These are phyloP conservation scores for Acleris emargana DNA, from an alignment of 2,888 invertebrate genomes.

Conservation along the genomic window DNA sequence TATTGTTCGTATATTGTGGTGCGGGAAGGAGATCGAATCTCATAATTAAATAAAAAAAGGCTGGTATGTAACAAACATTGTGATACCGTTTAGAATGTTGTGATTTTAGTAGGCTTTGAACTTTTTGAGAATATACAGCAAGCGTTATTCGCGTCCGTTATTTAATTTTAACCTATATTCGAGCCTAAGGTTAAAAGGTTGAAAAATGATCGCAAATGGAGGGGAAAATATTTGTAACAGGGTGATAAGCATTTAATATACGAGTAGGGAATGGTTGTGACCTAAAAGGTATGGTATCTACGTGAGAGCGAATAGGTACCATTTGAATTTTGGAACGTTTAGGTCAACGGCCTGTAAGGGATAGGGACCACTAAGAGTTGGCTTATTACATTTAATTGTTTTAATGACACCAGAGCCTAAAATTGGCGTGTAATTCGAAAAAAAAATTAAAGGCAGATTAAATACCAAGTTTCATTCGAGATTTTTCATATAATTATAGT, in stretches of 20 bases:
- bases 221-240: conserved; percentile 5
- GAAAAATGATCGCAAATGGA: background rate
- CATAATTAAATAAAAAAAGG: conserved; percentile 27
- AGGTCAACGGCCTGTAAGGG: background rate
- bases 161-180: conserved; percentile 13
- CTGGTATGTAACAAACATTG: conserved; percentile 29
- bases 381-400: conserved; percentile 1
- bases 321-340: background rate
- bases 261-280: conserved; percentile 28
- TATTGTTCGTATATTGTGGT: conserved; percentile 29
- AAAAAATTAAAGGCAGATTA: conserved; percentile 11
- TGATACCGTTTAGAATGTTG: conserved; percentile 34
- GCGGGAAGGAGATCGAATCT: conserved; percentile 33
- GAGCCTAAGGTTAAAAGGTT: conserved; percentile 17
- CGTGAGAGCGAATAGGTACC: background rate
- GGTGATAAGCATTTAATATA: conserved; percentile 35
- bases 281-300: conserved; percentile 6
- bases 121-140: conserved; percentile 28
- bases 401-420: too few relatives aligned
- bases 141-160: conserved; percentile 31
- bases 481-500: conserved; percentile 3
- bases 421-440: too few relatives aligned
- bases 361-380: conserved; percentile 23
- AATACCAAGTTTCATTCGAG: conserved; percentile 32
- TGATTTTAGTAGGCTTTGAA: conserved; percentile 34